Evolutionary conservation across 1,140 invertebrate species (phyloP).

Genomic region (Wiebesia pumilae): DNA sequence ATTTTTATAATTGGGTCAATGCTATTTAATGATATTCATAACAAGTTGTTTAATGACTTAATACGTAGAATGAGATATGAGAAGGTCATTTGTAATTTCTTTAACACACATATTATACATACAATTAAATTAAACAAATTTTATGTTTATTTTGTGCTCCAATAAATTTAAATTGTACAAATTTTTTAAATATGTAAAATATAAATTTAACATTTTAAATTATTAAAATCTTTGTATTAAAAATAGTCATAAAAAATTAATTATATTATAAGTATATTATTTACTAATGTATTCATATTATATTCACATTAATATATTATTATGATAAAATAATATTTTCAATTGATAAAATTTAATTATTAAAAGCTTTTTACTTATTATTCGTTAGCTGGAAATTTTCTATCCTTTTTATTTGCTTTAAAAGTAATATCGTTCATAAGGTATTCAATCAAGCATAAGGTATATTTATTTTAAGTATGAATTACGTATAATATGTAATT

Average conservation of each 20-base stretch:
- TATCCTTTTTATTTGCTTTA: conserved; percentile 10
- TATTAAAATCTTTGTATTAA: no score
- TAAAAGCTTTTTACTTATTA: conserved; percentile 28
- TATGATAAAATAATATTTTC: not conserved
- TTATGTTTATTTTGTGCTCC: no score
- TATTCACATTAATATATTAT: no score
- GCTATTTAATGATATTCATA: not conserved
- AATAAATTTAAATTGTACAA: no score
- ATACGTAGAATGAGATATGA: not conserved
- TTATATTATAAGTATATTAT: no score
- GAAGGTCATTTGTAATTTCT: conserved; percentile 18
- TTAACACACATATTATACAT: not conserved
- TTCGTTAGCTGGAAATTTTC: not conserved
- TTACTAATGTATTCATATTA: no score
- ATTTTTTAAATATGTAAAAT: no score
- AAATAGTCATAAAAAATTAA: no score
- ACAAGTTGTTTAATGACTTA: not conserved
- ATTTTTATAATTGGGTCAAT: not conserved
- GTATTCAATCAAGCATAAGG: no score
- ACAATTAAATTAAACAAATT: conserved; percentile 24
- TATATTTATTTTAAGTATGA: not conserved
- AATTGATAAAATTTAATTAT: not conserved
- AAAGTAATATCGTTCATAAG: not conserved
- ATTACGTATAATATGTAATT: no score
- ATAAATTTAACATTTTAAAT: no score